These are phyloP conservation scores for Arbacia lixula DNA, from an alignment of 53 echinoderm and acorn worm species.

Conservation along the genomic window DNA sequence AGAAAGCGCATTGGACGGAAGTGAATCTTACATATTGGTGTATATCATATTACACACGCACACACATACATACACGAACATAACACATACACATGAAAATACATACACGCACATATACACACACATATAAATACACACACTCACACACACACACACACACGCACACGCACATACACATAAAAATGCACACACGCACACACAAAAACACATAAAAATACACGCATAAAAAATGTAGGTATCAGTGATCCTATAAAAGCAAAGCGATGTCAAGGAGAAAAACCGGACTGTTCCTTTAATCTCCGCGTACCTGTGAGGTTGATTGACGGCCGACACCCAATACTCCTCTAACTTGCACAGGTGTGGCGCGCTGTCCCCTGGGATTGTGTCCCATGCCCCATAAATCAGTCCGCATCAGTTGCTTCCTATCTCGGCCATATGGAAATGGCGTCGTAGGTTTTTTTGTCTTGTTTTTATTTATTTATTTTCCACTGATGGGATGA, in stretches of 20 bases:
- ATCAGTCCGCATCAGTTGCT: neutral
- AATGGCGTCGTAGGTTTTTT: too few species aligned
- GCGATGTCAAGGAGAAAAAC: neutral
- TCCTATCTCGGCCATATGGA: neutral
- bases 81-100: neutral
- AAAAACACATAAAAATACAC: neutral
- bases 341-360: slow-evolving; percentile 48
- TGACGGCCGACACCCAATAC: slow-evolving; percentile 36
- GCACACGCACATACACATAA: neutral
- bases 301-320: slow-evolving; percentile 27
- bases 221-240: neutral
- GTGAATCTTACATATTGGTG: too few species aligned
- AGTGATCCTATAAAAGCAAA: neutral
- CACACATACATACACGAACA: too few species aligned
- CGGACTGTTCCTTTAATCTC: slow-evolving; percentile 4
- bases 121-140: neutral
- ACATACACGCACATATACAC: neutral
- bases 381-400: neutral
- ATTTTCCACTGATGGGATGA: too few species aligned
- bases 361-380: slow-evolving; percentile 6
- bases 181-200: neutral
- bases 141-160: neutral
- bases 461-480: too few species aligned
- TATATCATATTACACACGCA: too few species aligned
- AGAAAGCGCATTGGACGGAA: too few species aligned